Evolutionary conservation across 2,113 vertebrate species (phyloP), one percentile per base, ranked within the genome.

Genomic region (Crocuta crocuta): DNA sequence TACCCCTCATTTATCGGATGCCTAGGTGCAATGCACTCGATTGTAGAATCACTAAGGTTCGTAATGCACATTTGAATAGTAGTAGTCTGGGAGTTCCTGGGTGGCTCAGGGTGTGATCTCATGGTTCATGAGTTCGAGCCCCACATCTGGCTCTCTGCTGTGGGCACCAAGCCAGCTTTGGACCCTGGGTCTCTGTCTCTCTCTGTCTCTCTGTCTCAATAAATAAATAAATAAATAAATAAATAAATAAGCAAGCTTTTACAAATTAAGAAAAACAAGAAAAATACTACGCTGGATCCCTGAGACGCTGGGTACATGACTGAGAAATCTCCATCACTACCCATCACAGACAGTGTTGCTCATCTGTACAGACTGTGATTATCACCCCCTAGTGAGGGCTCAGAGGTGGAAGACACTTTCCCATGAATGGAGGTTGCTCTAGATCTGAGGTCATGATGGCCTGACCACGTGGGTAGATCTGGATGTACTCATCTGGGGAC

Each of bases 381-480:
- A 63, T 35, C 33, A 39, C 9, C 5, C 5, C 19, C 9, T 0
- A 4, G 17, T 1, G 12, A 19, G 4, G 1, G 2, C 13, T 23
- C 24, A 1, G 84, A 12, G 70, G 24, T 0, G 5, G 33, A 2
- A 7, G 12, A 68, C 4, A 5, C 1, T 28, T n/a, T 1, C 0
- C 23, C 15, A 0, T 5, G 19, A 33, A 1, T 0, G 5, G n/a
- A 33, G 2, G 28, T 48, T 17, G 1, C 7, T 1, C 10, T 4
- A 48, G 26, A 76, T 10, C 21, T 12, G 3, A 45, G 85, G 28
- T 31, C 23, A 4, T 48, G 11, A 84, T 21, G 11, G 33, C 9
- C 15, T 15, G 0, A 0, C n/a, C 28, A 3, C 1, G 0, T 15
- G 0, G 6, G 73, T 53, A 5, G 45, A 21, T 10, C 28, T 2